These are phyloP conservation scores for Noturus placidus DNA, from an alignment of 2,113 vertebrate genomes.

Conservation along the genomic window DNA sequence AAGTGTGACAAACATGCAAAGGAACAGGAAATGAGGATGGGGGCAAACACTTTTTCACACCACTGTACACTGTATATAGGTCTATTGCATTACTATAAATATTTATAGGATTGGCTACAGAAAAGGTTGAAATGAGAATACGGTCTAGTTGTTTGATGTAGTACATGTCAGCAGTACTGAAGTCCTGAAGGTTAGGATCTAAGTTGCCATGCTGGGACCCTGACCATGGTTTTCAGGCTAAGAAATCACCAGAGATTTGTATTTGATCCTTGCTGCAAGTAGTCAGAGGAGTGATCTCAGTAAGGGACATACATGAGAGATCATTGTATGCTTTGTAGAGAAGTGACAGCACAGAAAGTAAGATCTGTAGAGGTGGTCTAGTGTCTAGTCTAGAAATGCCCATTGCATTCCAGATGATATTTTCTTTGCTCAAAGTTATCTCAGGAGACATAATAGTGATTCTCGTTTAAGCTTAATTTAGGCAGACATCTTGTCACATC, in stretches of 20 bases:
- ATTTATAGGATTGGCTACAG: neutral
- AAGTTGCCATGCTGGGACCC: conserved; percentile 4
- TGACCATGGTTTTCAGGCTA: conserved; percentile 17
- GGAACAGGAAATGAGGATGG: no score
- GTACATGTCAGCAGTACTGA: neutral
- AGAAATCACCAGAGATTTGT: neutral
- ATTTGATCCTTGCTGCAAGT: conserved; percentile 19
- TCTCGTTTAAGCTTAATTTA: neutral
- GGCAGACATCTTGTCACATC: neutral
- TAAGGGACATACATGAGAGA: conserved; percentile 11
- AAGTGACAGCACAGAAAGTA: neutral
- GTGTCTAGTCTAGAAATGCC: neutral
- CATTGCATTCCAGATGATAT: neutral
- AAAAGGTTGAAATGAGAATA: neutral
- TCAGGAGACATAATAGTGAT: neutral
- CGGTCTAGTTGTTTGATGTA: neutral
- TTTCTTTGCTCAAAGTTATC: neutral
- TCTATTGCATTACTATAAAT: conserved; percentile 3
- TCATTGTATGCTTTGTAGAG: conserved; percentile 6
- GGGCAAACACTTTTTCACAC: no score
- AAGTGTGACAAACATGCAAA: no score
- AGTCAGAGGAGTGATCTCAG: conserved; percentile 4
- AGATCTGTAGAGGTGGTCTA: neutral
- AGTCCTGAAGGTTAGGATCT: neutral
- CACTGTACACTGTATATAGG: neutral